phyloP scores from a whole-genome alignment of 2,113 vertebrate genomes.

The Siniperca knerii region DNA sequence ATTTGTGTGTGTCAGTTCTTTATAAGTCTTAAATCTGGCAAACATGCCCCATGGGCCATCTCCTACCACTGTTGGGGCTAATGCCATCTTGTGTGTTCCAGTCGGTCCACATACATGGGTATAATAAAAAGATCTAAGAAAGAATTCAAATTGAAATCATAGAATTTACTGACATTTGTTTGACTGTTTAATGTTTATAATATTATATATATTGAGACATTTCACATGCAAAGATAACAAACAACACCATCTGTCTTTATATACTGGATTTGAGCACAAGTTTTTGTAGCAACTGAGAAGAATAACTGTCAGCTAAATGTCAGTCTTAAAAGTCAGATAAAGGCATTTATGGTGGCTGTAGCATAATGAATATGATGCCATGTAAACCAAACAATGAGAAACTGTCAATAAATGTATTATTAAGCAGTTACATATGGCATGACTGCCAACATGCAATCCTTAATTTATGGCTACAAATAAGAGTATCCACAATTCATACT shows the following conservation, averaged over 20 bases:
- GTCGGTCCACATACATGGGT: slow-evolving; percentile 46
- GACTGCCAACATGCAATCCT: not conserved
- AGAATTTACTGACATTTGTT: slow-evolving; percentile 52
- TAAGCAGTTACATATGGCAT: not conserved
- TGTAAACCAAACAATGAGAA: not conserved
- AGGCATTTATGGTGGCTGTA: not conserved
- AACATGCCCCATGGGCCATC: slow-evolving; percentile 69
- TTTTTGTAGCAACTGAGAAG: not conserved
- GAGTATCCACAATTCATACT: not conserved
- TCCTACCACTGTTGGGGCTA: slow-evolving; percentile 53
- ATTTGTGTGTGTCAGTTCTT: slow-evolving; percentile 82
- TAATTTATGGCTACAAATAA: not conserved
- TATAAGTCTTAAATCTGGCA: slow-evolving; percentile 80
- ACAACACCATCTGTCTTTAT: not conserved
- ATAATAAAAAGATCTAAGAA: slow-evolving; percentile 56
- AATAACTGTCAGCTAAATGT: not conserved
- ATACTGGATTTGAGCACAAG: not conserved
- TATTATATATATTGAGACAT: slow-evolving; percentile 28
- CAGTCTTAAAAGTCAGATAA: not conserved
- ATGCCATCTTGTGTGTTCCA: slow-evolving; percentile 64
- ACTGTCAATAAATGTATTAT: not conserved
- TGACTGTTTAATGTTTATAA: slow-evolving; percentile 19
- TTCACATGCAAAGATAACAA: slow-evolving; percentile 1
- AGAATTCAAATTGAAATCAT: slow-evolving; percentile 56
- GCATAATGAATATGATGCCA: not conserved